A percentile compares a stretch with the other conserved stretches of the same genome.
These are phyloP conservation scores for Morone saxatilis DNA, from an alignment of 2,113 vertebrate species.

Conservation along the genomic window DNA sequence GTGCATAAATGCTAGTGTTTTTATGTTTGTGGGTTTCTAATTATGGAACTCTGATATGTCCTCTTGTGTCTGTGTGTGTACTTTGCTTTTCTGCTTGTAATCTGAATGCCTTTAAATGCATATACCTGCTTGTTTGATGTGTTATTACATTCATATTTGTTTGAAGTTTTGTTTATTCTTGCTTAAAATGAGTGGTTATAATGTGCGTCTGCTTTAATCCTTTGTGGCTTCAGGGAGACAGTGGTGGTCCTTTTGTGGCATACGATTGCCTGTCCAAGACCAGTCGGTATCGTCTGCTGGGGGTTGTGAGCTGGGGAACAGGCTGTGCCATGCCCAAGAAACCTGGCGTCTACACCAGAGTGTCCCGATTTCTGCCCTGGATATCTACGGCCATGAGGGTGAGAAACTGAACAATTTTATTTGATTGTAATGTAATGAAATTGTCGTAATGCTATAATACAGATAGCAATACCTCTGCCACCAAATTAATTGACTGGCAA, in stretches of 20 bases:
- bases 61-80: neutral
- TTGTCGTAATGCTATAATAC: neutral
- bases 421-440: neutral
- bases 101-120: neutral
- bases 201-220: neutral
- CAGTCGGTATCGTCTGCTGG: conserved; percentile 88
- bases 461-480: neutral
- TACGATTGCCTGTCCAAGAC: conserved; percentile 89
- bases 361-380: conserved; percentile 91
- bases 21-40: neutral
- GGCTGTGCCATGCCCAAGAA: conserved; percentile 93
- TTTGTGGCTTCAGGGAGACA: conserved; percentile 87
- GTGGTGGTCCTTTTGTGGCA: conserved; percentile 91
- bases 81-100: neutral
- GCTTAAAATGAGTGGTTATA: neutral
- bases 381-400: conserved; percentile 92
- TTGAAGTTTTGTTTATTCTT: neutral
- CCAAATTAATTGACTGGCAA: neutral
- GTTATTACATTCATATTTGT: neutral
- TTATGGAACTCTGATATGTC: neutral
- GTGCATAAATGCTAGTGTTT: neutral
- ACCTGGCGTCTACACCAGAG: conserved; percentile 92
- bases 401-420: conserved; percentile 36
- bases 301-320: conserved; percentile 94
- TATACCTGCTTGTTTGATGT: neutral